These are phyloP conservation scores for Sebastes baramenuke DNA, from an alignment of 2,797 vertebrate genomes.

Conservation along the genomic window DNA sequence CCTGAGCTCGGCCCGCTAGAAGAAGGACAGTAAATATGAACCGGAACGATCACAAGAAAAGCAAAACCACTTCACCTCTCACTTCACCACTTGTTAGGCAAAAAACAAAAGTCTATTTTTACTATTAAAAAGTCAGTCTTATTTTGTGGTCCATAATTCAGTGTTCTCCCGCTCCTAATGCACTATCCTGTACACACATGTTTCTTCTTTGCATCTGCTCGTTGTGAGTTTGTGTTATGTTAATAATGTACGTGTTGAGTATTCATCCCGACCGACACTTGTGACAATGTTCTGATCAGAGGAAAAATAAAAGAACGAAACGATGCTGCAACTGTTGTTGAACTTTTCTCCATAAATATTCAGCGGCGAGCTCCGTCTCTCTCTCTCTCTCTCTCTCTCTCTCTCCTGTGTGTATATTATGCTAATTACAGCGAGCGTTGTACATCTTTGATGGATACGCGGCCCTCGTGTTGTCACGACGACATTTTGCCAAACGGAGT, in stretches of 20 bases:
- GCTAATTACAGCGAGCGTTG: constrained; percentile 48
- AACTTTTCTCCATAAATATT: constrained; percentile 56
- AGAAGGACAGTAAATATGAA: constrained; percentile 7
- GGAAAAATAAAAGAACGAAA: constrained; percentile 69
- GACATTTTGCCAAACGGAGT: constrained; percentile 45
- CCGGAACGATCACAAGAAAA: not conserved
- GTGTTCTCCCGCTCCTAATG: constrained; percentile 24
- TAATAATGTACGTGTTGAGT: constrained; percentile 50
- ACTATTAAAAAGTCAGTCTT: constrained; percentile 17
- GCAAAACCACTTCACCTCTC: not conserved
- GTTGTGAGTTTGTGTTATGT: constrained; percentile 41
- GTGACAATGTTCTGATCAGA: constrained; percentile 57
- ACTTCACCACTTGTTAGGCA: not conserved
- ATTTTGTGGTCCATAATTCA: constrained; percentile 14
- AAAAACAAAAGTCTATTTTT: constrained; percentile 50
- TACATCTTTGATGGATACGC: constrained; percentile 45
- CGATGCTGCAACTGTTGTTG: constrained; percentile 39
- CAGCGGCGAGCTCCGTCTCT: not conserved
- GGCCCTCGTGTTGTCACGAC: constrained; percentile 36
- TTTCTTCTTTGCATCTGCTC: constrained; percentile 9
- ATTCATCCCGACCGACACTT: constrained; percentile 49
- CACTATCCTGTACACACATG: constrained; percentile 32
- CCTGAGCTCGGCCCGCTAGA: not conserved
- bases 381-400: not conserved
- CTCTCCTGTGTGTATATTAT: constrained; percentile 33